Evolutionary conservation across 2,113 vertebrate species (phyloP).

Genomic region (Callocephalon fimbriatum): DNA sequence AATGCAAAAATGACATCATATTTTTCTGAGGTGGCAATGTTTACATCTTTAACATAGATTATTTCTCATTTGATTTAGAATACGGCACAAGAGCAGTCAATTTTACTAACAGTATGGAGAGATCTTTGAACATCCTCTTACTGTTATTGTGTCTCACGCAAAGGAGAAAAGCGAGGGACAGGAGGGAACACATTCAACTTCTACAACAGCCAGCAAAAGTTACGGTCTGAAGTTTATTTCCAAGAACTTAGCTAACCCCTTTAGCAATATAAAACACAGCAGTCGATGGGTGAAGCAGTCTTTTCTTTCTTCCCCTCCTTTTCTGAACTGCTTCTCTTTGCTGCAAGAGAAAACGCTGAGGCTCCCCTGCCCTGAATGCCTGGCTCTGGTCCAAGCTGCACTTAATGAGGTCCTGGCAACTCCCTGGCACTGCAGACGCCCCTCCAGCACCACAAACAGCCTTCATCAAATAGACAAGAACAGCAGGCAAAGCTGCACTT

Average conservation of each 20-base stretch:
- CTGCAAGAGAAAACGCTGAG: neutral
- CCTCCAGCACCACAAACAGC: neutral
- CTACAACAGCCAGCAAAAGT: slow-evolving; percentile 5
- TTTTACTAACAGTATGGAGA: neutral
- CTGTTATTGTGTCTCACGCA: neutral
- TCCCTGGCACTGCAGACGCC: neutral
- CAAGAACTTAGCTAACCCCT: slow-evolving; percentile 35
- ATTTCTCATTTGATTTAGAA: neutral
- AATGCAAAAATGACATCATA: neutral
- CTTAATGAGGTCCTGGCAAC: slow-evolving; percentile 58
- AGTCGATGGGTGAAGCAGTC: neutral
- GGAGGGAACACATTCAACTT: neutral
- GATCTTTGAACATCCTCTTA: neutral
- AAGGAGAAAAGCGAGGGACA: neutral
- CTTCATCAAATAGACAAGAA: neutral
- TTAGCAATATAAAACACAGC: slow-evolving; percentile 5
- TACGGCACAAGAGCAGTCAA: neutral
- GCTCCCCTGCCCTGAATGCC: slow-evolving; percentile 1
- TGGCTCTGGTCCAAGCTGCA: slow-evolving; percentile 45
- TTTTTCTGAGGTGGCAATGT: fast-evolving
- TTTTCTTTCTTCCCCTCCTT: neutral
- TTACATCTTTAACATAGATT: neutral
- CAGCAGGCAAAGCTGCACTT: neutral
- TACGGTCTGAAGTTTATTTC: slow-evolving; percentile 7
- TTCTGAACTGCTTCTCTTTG: neutral